These are phyloP conservation scores for Drosophila neocordata DNA, from an alignment of 1,140 invertebrate species.

Conservation along the genomic window DNA sequence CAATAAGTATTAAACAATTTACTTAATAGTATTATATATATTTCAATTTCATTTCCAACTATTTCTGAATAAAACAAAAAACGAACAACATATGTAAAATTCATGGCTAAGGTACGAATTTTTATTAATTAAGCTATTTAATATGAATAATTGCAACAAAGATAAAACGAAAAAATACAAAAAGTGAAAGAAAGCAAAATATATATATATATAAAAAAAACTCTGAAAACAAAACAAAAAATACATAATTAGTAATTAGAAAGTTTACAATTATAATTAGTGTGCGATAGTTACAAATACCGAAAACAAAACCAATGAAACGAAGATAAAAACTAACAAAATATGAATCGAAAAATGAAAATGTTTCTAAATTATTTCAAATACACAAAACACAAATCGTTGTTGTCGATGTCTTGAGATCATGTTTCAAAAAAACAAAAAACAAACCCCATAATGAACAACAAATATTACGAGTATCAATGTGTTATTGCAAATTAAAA, in stretches of 20 bases:
- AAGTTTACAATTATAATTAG: conserved; percentile 70
- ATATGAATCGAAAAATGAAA: conserved; percentile 37
- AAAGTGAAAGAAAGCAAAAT: conserved; percentile 39
- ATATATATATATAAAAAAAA: conserved; percentile 23
- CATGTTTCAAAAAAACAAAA: conserved; percentile 39
- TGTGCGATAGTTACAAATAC: conserved; percentile 55
- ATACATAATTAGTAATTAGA: conserved; percentile 51
- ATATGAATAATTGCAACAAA: conserved; percentile 24
- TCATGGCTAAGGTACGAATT: conserved; percentile 76
- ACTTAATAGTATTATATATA: conserved; percentile 70
- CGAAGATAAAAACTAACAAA: conserved; percentile 41
- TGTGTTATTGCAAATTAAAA: conserved; percentile 43
- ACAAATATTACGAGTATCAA: conserved; percentile 55
- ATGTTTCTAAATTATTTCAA: conserved; percentile 73
- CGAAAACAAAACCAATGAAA: background rate
- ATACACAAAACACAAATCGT: conserved; percentile 31
- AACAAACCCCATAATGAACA: conserved; percentile 3
- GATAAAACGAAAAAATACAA: conserved; percentile 47
- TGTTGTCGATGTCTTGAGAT: conserved; percentile 30
- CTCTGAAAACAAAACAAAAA: conserved; percentile 1
- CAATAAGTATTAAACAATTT: conserved; percentile 54
- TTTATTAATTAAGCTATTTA: conserved; percentile 77
- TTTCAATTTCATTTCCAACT: conserved; percentile 46
- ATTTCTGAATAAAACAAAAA: conserved; percentile 32
- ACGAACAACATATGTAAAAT: conserved; percentile 59